Percentiles rank a stretch among this genome's conserved stretches.
Conservation (phyloP, 2,797 vertebrate species). For the Neosilurus mollespiculum region DNA sequence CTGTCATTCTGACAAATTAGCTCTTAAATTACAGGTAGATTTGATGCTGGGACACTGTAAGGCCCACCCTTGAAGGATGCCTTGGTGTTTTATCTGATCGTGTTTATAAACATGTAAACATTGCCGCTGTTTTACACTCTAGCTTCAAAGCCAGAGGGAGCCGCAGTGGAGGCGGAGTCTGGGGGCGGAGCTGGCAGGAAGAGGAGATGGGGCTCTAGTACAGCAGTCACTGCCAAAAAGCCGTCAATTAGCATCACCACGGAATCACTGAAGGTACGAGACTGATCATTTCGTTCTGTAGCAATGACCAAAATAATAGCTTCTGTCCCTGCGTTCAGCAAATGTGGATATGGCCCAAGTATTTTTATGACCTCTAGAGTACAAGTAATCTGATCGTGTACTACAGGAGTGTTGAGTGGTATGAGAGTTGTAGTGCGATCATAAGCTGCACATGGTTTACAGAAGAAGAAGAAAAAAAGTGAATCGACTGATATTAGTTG, state of each 20-base stretch:
- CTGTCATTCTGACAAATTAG: no score
- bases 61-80: neutral
- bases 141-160: slow-evolving; percentile 72
- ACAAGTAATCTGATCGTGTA: neutral
- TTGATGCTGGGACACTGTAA: neutral
- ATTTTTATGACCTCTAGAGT: neutral
- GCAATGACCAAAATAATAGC: neutral
- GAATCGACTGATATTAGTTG: no score
- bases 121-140: neutral
- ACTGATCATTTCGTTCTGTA: neutral
- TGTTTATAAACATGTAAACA: neutral
- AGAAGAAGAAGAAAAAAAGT: no score
- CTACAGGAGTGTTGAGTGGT: neutral
- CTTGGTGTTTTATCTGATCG: neutral
- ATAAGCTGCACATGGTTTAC: neutral
- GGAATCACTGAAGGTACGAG: slow-evolving; percentile 85
- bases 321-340: neutral
- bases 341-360: no score
- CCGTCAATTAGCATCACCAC: slow-evolving; percentile 92
- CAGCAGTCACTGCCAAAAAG: slow-evolving; percentile 86
- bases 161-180: slow-evolving; percentile 71
- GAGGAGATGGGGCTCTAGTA: slow-evolving; percentile 90
- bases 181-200: slow-evolving; percentile 80
- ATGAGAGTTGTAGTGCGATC: neutral
- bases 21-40: neutral